A percentile compares a stretch with the other conserved stretches of the same genome.
Evolutionary conservation across 1,140 invertebrate species (phyloP).

Genomic region (Cydia pomonella): DNA sequence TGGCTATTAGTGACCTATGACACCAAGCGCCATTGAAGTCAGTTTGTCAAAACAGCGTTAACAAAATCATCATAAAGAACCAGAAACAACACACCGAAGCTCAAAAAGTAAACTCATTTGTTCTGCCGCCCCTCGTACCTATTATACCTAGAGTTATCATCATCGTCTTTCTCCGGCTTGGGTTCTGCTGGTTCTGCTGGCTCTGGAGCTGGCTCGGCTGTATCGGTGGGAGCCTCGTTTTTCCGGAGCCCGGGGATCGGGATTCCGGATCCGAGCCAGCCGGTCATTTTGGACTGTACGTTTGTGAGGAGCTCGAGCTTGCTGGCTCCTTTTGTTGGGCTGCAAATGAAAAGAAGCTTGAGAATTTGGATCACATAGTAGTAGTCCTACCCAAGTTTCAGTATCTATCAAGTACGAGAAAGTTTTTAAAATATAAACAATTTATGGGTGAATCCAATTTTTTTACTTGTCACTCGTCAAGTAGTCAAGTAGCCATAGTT

Average conservation of each 20-base stretch:
- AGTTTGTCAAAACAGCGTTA: neutral
- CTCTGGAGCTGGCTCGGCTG: constrained; percentile 75
- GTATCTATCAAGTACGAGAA: too few relatives aligned
- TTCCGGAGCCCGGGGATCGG: constrained; percentile 86
- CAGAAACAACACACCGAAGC: constrained; percentile 55
- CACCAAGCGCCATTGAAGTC: too few relatives aligned
- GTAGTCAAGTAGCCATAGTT: too few relatives aligned
- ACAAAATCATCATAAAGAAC: constrained; percentile 24
- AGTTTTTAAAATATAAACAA: too few relatives aligned
- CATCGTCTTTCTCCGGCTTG: constrained; percentile 86
- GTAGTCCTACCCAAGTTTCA: too few relatives aligned
- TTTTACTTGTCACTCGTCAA: too few relatives aligned
- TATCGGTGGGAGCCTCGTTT: constrained; percentile 74
- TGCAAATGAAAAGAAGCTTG: constrained; percentile 63
- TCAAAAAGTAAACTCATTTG: constrained; percentile 64
- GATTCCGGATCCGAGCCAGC: constrained; percentile 88
- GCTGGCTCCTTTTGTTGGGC: constrained; percentile 86
- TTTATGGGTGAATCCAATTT: too few relatives aligned
- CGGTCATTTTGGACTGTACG: constrained; percentile 90
- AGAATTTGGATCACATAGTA: neutral
- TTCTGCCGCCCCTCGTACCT: constrained; percentile 82
- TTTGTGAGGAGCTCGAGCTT: constrained; percentile 90
- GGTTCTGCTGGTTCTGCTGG: constrained; percentile 74
- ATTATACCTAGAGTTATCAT: constrained; percentile 90
- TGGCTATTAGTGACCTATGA: too few relatives aligned